These are phyloP conservation scores for Marisa cornuarietis DNA, from an alignment of 1,140 invertebrate species.

Conservation along the genomic window DNA sequence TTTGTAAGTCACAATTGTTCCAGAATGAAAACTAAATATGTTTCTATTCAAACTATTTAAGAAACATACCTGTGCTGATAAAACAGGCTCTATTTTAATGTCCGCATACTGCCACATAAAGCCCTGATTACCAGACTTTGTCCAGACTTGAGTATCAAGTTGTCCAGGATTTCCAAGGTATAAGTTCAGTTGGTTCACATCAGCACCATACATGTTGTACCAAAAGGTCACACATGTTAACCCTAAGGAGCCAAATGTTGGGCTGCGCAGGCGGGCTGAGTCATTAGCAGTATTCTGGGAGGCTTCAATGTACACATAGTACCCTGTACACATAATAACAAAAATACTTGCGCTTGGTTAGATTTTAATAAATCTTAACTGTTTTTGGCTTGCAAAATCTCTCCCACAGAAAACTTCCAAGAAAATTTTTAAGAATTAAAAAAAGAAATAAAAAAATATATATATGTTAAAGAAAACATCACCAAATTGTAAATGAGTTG, in stretches of 20 bases:
- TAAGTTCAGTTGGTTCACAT: constrained; percentile 56
- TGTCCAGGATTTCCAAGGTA: constrained; percentile 31
- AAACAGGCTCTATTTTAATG: constrained; percentile 12
- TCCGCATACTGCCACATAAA: constrained; percentile 39
- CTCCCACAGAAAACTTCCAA: too few relatives aligned
- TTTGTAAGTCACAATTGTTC: neutral
- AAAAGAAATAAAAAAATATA: too few relatives aligned
- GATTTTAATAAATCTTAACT: too few relatives aligned
- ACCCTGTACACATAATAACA: constrained; percentile 12
- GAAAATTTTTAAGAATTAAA: neutral
- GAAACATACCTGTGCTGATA: constrained; percentile 1
- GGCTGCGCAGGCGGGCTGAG: constrained; percentile 36
- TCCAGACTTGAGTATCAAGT: constrained; percentile 27
- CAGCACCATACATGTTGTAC: constrained; percentile 57
- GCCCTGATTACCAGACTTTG: constrained; percentile 40
- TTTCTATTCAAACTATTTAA: neutral
- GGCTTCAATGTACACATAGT: constrained; percentile 44
- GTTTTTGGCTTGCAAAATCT: too few relatives aligned
- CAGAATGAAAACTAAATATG: neutral
- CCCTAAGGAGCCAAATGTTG: constrained; percentile 21
- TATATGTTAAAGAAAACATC: neutral
- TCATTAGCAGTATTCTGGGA: constrained; percentile 19
- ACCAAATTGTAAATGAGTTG: neutral
- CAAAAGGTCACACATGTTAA: constrained; percentile 50
- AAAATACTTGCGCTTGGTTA: too few relatives aligned